phyloP scores from a whole-genome alignment of 2,113 vertebrate genomes.

The Hypomesus transpacificus region DNA sequence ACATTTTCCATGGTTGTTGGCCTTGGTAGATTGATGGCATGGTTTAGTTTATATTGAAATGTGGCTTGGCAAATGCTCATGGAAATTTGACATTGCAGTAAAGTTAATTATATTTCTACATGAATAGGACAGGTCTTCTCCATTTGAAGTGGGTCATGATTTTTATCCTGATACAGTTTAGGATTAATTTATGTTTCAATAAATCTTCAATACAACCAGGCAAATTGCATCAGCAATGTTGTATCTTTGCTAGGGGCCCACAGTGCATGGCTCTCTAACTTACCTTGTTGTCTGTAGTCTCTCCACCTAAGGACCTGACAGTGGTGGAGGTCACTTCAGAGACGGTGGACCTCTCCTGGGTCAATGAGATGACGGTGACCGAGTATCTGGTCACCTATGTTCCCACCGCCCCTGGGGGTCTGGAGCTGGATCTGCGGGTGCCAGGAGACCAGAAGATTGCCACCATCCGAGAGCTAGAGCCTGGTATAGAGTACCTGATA shows the following conservation, averaged over 20 bases:
- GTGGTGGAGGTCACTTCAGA: conserved; percentile 85
- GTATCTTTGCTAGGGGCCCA: neutral
- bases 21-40: conserved; percentile 10
- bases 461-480: conserved; percentile 87
- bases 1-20: conserved; percentile 6
- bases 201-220: too few species aligned
- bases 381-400: conserved; percentile 86
- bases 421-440: conserved; percentile 87
- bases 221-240: too few species aligned
- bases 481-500: conserved; percentile 93
- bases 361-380: conserved; percentile 86
- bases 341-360: conserved; percentile 90
- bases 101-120: too few species aligned
- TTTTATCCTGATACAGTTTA: too few species aligned
- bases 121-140: too few species aligned
- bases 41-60: conserved; percentile 8
- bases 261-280: neutral
- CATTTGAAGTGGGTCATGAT: too few species aligned
- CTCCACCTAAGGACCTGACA: conserved; percentile 85
- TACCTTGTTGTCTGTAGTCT: conserved; percentile 72
- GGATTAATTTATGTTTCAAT: too few species aligned
- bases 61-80: conserved; percentile 8
- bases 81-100: neutral
- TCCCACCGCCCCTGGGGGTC: conserved; percentile 82
- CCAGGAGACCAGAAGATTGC: conserved; percentile 83